Evolutionary conservation across 2,888 invertebrate genomes (phyloP).

Genomic region (Epinotia ramella): DNA sequence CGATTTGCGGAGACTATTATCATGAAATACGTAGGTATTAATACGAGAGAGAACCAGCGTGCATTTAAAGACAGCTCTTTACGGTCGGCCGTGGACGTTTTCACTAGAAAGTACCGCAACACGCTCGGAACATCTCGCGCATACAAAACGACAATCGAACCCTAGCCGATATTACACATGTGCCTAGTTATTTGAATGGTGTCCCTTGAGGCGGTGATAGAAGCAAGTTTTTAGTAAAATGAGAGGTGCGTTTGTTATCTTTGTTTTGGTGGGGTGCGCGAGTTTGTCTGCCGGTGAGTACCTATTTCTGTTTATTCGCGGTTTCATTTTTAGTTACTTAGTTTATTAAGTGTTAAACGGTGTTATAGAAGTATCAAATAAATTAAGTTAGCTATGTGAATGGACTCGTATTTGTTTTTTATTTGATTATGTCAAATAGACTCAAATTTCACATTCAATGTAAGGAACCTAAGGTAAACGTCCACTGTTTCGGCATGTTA

Average conservation of each 20-base stretch:
- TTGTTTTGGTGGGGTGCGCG: conserved; percentile 59
- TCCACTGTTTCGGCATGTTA: no score
- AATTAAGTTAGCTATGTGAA: no score
- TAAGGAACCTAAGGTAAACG: no score
- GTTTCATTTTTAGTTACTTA: neutral
- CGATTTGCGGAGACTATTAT: conserved; percentile 8
- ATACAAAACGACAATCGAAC: conserved; percentile 76
- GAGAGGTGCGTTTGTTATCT: conserved; percentile 64
- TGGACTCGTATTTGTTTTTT: no score
- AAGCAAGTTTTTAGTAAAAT: conserved; percentile 58
- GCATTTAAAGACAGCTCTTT: conserved; percentile 65
- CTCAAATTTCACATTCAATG: no score
- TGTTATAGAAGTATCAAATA: no score
- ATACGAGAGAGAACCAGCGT: conserved; percentile 52
- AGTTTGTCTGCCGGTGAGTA: conserved; percentile 62
- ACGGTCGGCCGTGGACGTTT: conserved; percentile 65
- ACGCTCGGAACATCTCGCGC: conserved; percentile 77
- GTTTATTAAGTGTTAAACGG: no score
- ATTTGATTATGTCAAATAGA: no score
- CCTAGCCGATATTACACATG: conserved; percentile 70
- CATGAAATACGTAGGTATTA: conserved; percentile 17
- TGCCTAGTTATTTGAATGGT: conserved; percentile 76
- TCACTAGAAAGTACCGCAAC: conserved; percentile 83
- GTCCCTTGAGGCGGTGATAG: conserved; percentile 74
- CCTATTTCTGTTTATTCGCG: neutral